Base-by-base conservation (phyloP, 2,888 invertebrate genomes). In the Octodonta nipae region DNA sequence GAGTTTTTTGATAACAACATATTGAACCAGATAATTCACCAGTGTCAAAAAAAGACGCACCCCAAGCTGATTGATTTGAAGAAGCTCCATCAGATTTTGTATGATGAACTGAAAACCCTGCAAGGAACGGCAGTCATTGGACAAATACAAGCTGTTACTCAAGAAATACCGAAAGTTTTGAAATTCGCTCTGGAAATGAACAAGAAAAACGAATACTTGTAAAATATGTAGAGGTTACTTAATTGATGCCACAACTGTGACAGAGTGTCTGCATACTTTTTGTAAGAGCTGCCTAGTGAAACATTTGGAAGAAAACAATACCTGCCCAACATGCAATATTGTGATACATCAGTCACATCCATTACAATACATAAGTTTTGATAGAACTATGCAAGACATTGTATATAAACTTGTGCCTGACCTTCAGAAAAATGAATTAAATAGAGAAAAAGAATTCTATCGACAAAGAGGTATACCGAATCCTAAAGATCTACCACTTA, bases 311-410 rank as follows among this genome's bases (percentile, higher is more conserved):
- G 93, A 95, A 53, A 89, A 93, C 61, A 95, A 92, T 63, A 91
- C 89, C 11, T 98, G 96, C 67, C 96, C 96, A 58, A 85, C 85
- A 67, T 98, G 96, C 72, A 82, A 85, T 63, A 85, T 87, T 57
- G 85, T 96, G 38, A 96, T 98, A 56, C 98, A 98, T 64, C 96
- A 98, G 61, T 95, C 93, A 40, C 95, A 98, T 68, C 98, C 98
- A 7, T 68, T 95, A 34, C 93, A 96, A 63, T 98, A 96, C 59
- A 96, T 98, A 62, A 92, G 93, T 63, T 95, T 93, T 70, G 98
- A 98, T 68, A 75, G 96, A 58, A 96, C 96, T 46, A 92, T 98
- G 91, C 96, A 98, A 68, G 96, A 98, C 67, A 93, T 98, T 63
- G 96, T 98, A 43, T 96, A 93, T 67, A 98, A 98, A 71, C 68